Evolutionary conservation across 2,888 invertebrate species (phyloP).

Genomic region (Drosophila prostipennis): DNA sequence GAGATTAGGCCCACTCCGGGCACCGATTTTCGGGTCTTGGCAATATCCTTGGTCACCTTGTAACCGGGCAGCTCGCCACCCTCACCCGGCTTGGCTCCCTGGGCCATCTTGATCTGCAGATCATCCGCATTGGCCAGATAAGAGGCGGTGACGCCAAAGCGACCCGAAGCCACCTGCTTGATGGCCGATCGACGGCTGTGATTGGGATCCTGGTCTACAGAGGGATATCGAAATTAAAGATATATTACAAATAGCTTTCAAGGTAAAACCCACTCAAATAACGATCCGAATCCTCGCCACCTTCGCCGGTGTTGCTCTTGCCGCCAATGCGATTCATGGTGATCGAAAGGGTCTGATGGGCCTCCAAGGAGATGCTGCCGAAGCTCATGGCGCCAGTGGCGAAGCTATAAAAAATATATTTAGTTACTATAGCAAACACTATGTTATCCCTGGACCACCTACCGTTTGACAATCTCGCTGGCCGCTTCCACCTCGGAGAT

Average conservation of each 20-base stretch:
- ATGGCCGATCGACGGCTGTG: conserved; percentile 96
- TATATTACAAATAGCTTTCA: too few species aligned
- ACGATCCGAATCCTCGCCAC: conserved; percentile 93
- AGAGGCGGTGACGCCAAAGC: conserved; percentile 99
- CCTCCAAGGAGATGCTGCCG: conserved; percentile 98
- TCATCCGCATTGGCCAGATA: conserved; percentile 99
- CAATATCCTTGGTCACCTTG: conserved; percentile 97
- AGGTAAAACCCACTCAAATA: conserved; percentile 86
- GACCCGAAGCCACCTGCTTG: conserved; percentile 99
- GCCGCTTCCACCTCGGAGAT: conserved; percentile 96
- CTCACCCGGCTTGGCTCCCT: conserved; percentile 99
- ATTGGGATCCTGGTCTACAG: conserved; percentile 89
- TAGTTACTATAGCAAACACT: neutral
- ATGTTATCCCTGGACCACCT: conserved; percentile 85
- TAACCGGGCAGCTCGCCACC: conserved; percentile 98
- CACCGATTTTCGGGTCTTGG: conserved; percentile 97
- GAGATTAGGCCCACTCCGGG: conserved; percentile 98
- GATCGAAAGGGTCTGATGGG: conserved; percentile 96
- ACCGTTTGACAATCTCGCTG: conserved; percentile 97
- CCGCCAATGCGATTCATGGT: conserved; percentile 99
- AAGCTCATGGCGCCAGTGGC: conserved; percentile 96
- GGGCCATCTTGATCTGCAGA: conserved; percentile 99
- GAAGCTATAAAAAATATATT: conserved; percentile 67
- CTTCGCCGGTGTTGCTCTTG: conserved; percentile 99
- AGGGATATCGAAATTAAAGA: neutral